Evolutionary conservation across 2,797 vertebrate species (phyloP).

Genomic region (Garrulus glandarius): DNA sequence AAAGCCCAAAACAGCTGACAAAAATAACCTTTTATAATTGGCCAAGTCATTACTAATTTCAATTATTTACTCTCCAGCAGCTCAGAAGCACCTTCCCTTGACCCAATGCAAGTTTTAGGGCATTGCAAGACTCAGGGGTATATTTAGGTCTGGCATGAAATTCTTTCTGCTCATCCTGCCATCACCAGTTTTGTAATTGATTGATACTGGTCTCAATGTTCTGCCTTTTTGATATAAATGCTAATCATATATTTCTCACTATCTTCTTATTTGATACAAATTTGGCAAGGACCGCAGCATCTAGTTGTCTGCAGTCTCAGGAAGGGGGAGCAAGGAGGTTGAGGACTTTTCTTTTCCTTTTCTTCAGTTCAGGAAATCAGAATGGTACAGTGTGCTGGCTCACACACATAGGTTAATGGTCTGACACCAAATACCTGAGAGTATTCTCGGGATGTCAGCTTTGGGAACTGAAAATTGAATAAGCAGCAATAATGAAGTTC

Average conservation of each 20-base stretch:
- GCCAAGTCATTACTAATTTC: not conserved
- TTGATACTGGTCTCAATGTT: not conserved
- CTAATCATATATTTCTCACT: not conserved
- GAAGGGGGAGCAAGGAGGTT: not conserved
- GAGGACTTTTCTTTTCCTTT: not conserved
- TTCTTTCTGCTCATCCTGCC: not conserved
- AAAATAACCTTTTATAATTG: not conserved
- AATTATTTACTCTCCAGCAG: not conserved
- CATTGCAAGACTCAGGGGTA: not conserved
- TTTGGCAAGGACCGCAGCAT: not conserved
- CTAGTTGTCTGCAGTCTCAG: not conserved
- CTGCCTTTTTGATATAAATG: constrained; percentile 10
- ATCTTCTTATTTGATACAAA: not conserved
- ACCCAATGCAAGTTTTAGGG: not conserved
- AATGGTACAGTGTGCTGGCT: not conserved
- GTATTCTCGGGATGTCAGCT: not conserved
- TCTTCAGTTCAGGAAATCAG: not conserved
- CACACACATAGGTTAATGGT: constrained; percentile 29
- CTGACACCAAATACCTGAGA: constrained; percentile 40
- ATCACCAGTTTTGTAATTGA: not conserved
- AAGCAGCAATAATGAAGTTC: constrained; percentile 31
- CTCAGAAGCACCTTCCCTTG: not conserved
- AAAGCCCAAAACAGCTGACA: not conserved
- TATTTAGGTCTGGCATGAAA: not conserved
- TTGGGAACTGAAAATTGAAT: constrained; percentile 41